Base-by-base conservation (phyloP, 2,888 invertebrate species). In the Trachelus stipa region DNA sequence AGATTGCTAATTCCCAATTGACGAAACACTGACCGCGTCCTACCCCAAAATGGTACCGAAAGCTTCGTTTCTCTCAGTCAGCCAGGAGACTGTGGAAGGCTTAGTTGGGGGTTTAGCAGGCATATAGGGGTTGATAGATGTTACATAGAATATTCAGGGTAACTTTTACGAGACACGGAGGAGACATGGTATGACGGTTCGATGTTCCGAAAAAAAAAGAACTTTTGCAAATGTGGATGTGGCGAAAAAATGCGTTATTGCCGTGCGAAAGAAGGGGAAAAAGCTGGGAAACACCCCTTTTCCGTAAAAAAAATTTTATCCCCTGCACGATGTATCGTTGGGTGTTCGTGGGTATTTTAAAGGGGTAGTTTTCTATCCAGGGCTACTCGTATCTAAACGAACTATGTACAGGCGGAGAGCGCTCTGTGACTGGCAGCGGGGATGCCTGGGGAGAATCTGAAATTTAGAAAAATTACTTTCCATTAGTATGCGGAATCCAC, bases 391-490 rank as follows among this genome's bases (percentile, higher is more conserved):
- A 9, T 56, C 23, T 56, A 56, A 23, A 2, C 23, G 23, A 56
- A 56, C 23, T 56, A 23, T 37, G 35, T 35, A 35, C 35, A 15
- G 4, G 12, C 37, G 37, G 37, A 37, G 6, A 40, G 40, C 6
- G 15, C 40, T 56, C 56, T 56, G 23, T 23, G 23, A 23, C 56
- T 56, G 23, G 56, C 23, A 56, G 56, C 9, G 56, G 23, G 6
- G 15, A 15, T 9, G 15, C 9, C 56, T 56, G 56, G 56, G 9
- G 56, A 56, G 71, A 33, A 71, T 71, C 68, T 78, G 78, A 83
- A 85, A 85, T 82, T 86, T 84, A 80, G 56, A 83, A 86, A 85
- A 87, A 87, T 87, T 83, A 87, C 87, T 87, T 87, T 86, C 84
- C 76, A 85, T 83, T 79, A 82, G 85, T 85, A 85, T 83, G 86